Conservation (phyloP, 2,113 vertebrate genomes). For the Desmodus rotundus region DNA sequence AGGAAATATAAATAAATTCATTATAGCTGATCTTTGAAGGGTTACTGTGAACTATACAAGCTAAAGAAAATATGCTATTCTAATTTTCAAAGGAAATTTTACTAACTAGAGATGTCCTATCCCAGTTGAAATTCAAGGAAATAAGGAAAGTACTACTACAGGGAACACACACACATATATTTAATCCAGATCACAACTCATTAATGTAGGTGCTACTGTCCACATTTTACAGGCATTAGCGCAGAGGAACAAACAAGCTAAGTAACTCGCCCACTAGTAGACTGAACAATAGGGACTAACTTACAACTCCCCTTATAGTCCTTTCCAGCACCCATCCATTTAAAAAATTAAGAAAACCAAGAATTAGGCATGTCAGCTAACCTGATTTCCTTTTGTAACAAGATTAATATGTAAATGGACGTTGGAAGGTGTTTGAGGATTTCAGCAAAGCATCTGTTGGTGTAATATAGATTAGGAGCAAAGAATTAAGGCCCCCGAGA, state of each 20-base stretch:
- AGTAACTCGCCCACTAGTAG: neutral
- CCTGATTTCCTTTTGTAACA: neutral
- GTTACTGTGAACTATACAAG: neutral
- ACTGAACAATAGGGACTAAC: neutral
- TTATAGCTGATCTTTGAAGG: neutral
- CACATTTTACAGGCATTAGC: neutral
- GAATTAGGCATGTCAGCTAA: neutral
- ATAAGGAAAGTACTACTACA: neutral
- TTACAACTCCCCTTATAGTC: neutral
- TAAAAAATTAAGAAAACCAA: neutral
- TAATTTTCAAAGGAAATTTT: neutral
- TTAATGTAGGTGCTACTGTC: neutral
- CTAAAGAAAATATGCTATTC: neutral
- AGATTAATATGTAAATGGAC: neutral
- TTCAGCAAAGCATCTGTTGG: neutral
- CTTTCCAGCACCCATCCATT: neutral
- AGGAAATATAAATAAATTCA: neutral
- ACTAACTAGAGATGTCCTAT: neutral
- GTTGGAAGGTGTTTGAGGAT: neutral
- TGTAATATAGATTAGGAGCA: neutral
- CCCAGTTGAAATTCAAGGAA: neutral
- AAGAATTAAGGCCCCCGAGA: neutral
- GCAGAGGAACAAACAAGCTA: neutral
- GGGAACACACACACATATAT: no score
- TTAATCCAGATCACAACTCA: neutral